Base-by-base conservation (phyloP, 2,888 invertebrate genomes). In the Tholera decimalis region DNA sequence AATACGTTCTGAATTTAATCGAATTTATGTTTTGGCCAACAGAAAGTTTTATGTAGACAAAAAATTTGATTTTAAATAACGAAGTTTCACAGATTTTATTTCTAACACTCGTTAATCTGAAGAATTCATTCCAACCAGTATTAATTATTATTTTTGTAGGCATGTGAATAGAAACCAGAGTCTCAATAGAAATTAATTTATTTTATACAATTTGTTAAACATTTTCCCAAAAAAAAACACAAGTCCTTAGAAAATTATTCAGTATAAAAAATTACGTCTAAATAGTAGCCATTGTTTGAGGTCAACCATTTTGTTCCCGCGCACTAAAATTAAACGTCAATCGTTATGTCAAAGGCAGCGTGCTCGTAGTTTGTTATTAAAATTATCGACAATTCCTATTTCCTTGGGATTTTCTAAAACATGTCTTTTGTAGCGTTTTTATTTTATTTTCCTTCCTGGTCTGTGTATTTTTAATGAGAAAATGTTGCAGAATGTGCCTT, bases 291-390 rank as follows among this genome's bases (percentile, higher is more conserved):
- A 85, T 89, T 87, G 87, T 89, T 78, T 79, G 56, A 73, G 77
- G 73, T 77, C 59, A 77, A 73, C 78, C 74, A 79, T 89, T 88
- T 86, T 89, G 85, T 91, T 90, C 85, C 83, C 84, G 85, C 78
- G 85, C 83, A 90, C 92, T 93, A 92, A 94, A 94, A 94, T 94
- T 93, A 93, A 94, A 95, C 89, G 93, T 93, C 93, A 92, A 91
- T 92, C 92, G 87, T 80, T 85, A 85, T 86, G 94, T 90, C 94
- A 89, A 77, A 77, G 72, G 80, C 94, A 93, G 91, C 65, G 75
- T 82, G 55, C 81, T 75, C 81, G 85, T 87, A 89, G 90, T 91
- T 93, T 90, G 91, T 92, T 92, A 88, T 92, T 93, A 91, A 91
- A 93, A 93, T 94, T 93, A 94, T 90, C 91, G 91, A 88, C 87